A percentile compares a stretch with the other conserved stretches of the same genome.
These are phyloP conservation scores for Nebria salina DNA, from an alignment of 2,888 invertebrate genomes.

Conservation along the genomic window DNA sequence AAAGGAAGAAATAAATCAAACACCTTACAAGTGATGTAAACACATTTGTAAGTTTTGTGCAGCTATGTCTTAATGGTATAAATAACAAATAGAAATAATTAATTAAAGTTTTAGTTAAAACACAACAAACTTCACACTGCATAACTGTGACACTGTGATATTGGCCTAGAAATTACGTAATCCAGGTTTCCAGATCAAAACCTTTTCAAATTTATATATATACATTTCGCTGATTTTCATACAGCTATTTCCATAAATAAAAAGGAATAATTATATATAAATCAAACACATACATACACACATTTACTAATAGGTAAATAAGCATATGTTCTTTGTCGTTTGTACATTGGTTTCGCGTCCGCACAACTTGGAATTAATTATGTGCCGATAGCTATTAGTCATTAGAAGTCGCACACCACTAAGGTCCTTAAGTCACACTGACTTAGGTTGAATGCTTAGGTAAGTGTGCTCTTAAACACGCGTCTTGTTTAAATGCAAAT, in stretches of 20 bases:
- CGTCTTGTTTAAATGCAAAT: constrained; percentile 32
- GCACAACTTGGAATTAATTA: constrained; percentile 34
- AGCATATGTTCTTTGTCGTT: constrained; percentile 11
- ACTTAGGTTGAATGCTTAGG: constrained; percentile 5
- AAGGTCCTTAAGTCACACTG: constrained; percentile 14
- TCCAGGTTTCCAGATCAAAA: constrained; percentile 50
- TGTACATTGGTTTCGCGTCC: constrained; percentile 21
- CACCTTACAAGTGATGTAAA: not conserved
- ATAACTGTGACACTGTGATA: constrained; percentile 36
- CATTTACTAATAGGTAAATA: not conserved
- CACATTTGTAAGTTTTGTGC: not conserved
- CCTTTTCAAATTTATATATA: constrained; percentile 2
- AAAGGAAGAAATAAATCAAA: too few relatives aligned
- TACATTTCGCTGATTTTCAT: constrained; percentile 27
- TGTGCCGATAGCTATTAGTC: constrained; percentile 42
- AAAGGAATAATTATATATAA: not conserved
- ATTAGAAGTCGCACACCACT: constrained; percentile 26
- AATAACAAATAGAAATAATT: not conserved
- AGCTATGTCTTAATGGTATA: not conserved
- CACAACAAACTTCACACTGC: not conserved
- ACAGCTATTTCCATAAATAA: constrained; percentile 9
- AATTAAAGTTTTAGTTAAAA: not conserved
- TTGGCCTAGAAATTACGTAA: constrained; percentile 51
- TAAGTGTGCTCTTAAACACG: constrained; percentile 15
- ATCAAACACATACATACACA: constrained; percentile 4